Base-by-base conservation (phyloP, 2,113 vertebrate genomes). In the Platycercus adscitus region DNA sequence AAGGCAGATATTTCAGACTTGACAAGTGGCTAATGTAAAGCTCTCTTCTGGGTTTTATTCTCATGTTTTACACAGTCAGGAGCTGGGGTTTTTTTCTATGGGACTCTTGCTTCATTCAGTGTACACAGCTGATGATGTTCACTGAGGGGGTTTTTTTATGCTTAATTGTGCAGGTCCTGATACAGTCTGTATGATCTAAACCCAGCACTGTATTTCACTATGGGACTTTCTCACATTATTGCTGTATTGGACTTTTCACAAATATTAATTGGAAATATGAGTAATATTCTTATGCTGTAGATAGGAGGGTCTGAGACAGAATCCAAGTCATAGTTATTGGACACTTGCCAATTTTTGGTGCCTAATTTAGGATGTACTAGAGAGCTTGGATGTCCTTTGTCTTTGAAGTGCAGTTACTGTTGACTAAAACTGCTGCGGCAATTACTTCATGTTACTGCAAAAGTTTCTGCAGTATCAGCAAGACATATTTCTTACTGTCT, bases 81-180 rank as follows among this genome's bases (percentile, higher is more conserved):
- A 61, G 14, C 35, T 77, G 6, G 7, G 5, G 1, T 52, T 55
- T 56, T 55, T 19, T 11, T 2, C 11, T 37, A 0, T 18, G 58
- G 25, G 39, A 56, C 20, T 65, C 14, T 12, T 64, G 18, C n/a
- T 94, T 66, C 8, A 6, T 71, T 72, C 41, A 31, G 17, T 39
- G 21, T 31, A 37, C 37, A 3, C 23, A 31, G n/a, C 23, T 63
- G 37, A 29, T 35, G 25, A 16, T 63, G 17, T 46, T 81, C 21
- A 11, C 10, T 68, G 46, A 53, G 21, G n/a, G 13, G 11, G 2
- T 13, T 33, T 58, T 60, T 60, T 44, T 35, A 7, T 43, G 13
- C 37, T 68, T 25, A 14, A 17, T 44, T 84, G 47, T 49, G 21
- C 31, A 71, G 43, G 11, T 39, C 39, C 49, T 55, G 17, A 29